Percentiles rank a stretch among this genome's conserved stretches.
Evolutionary conservation across 2,113 vertebrate species (phyloP).

Genomic region (Pomatostomus ruficeps): DNA sequence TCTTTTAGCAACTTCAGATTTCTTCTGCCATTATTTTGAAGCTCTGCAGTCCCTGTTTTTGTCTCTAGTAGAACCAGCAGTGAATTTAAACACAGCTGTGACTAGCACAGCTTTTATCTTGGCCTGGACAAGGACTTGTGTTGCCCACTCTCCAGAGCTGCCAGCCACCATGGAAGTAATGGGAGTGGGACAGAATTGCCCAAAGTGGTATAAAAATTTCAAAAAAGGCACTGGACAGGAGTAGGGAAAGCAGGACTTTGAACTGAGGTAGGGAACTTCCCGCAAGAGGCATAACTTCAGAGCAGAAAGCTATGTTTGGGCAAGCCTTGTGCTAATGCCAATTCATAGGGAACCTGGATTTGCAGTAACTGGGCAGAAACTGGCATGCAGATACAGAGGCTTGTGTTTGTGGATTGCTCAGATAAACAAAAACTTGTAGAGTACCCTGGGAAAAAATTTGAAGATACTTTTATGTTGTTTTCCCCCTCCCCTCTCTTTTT

Average conservation of each 20-base stretch:
- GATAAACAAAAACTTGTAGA: constrained; percentile 6
- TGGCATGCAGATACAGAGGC: background rate
- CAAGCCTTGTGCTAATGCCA: background rate
- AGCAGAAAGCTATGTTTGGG: background rate
- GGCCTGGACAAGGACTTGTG: fast-evolving
- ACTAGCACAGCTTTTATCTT: background rate
- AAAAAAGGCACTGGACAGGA: background rate
- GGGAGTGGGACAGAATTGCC: fast-evolving
- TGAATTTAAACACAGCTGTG: background rate
- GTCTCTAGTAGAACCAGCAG: background rate
- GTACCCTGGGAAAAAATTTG: background rate
- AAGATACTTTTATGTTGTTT: background rate
- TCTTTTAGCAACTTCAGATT: background rate
- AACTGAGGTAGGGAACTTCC: background rate
- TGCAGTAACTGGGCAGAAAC: background rate
- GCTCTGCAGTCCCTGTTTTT: background rate
- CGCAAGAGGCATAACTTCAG: background rate
- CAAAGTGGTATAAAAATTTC: background rate
- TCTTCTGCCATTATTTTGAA: background rate
- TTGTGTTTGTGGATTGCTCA: background rate
- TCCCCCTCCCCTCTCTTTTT: no score
- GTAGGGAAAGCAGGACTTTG: background rate
- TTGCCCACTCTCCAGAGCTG: background rate
- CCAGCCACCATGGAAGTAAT: background rate
- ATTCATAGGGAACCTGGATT: background rate